Conservation (phyloP, 2,888 invertebrate genomes). For the Harmothoe impar region DNA sequence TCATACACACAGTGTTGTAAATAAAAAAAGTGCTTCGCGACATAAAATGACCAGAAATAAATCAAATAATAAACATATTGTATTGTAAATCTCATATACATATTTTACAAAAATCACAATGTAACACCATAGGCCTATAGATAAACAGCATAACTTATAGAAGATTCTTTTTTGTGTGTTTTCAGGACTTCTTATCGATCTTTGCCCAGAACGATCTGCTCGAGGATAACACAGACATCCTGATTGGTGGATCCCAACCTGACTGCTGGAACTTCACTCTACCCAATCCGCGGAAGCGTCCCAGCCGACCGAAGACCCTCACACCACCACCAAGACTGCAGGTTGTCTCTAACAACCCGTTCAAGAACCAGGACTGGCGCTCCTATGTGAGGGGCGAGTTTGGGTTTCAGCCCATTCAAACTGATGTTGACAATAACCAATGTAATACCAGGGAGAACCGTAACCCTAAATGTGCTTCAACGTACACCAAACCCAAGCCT, state of each 20-base stretch:
- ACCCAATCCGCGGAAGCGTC: conserved; percentile 27
- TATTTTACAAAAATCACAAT: too few relatives aligned
- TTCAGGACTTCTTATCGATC: conserved; percentile 58
- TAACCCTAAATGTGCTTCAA: neutral
- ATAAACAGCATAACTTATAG: neutral
- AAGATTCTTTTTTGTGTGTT: neutral
- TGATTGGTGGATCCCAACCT: neutral
- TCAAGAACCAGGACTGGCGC: conserved; percentile 51
- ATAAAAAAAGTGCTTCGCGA: too few relatives aligned
- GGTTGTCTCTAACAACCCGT: neutral
- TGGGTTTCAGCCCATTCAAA: conserved; percentile 21
- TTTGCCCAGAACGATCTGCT: conserved; percentile 55
- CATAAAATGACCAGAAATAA: too few relatives aligned
- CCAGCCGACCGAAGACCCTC: conserved; percentile 34
- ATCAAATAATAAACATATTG: too few relatives aligned
- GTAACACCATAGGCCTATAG: too few relatives aligned
- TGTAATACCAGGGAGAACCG: neutral
- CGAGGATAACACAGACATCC: neutral
- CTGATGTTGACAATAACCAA: neutral
- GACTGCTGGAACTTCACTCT: conserved; percentile 47
- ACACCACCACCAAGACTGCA: conserved; percentile 41
- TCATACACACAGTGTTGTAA: too few relatives aligned
- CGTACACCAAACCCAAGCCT: conserved; percentile 39
- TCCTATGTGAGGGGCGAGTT: conserved; percentile 1
- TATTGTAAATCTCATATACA: too few relatives aligned